A percentile compares a stretch with the other conserved stretches of the same genome.
Conservation (phyloP, 64 coral and sea anemone species). For the Pocillopora damicornis region DNA sequence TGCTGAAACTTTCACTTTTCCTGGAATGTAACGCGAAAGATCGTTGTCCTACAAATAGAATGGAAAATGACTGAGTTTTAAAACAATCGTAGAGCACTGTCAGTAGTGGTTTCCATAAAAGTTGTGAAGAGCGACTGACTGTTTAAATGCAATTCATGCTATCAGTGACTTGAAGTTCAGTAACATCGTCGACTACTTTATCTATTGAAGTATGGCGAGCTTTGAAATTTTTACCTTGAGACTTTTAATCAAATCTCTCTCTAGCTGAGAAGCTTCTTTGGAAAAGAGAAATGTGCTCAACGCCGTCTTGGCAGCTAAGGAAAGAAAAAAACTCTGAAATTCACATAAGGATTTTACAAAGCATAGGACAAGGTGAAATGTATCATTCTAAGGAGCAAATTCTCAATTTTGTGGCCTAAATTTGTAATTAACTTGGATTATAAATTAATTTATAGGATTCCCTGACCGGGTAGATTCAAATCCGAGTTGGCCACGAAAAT, state of each 20-base stretch:
- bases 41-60: conserved; percentile 77
- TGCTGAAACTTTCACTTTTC: conserved; percentile 97
- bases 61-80: neutral
- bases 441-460: too few species aligned
- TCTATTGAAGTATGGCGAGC: neutral
- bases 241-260: conserved; percentile 94
- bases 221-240: conserved; percentile 63
- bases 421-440: too few species aligned
- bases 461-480: too few species aligned
- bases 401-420: too few species aligned
- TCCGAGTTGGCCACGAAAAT: too few species aligned
- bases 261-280: conserved; percentile 72
- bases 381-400: too few species aligned
- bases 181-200: too few species aligned
- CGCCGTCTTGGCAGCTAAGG: conserved; percentile 83
- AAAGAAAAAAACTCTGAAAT: neutral
- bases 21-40: conserved; percentile 88
- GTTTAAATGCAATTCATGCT: too few species aligned
- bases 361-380: too few species aligned
- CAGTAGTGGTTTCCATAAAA: neutral
- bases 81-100: neutral
- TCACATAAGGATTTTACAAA: too few species aligned
- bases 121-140: too few species aligned
- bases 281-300: conserved; percentile 75
- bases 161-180: too few species aligned